Evolutionary conservation across 2,797 vertebrate genomes (phyloP).

Genomic region (Cirrhinus mrigala): DNA sequence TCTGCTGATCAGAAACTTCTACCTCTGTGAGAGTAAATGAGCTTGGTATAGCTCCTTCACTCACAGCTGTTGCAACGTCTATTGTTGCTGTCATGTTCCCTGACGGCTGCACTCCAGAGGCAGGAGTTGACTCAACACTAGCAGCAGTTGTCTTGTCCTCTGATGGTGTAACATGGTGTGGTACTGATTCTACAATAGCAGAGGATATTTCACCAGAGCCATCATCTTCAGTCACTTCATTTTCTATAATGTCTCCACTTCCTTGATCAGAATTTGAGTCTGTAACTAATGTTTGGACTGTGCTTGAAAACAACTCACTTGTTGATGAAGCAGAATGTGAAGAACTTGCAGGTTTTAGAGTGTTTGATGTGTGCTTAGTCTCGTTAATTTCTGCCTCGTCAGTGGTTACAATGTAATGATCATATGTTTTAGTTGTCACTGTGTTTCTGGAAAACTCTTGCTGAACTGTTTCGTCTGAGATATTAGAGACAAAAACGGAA

Average conservation of each 20-base stretch:
- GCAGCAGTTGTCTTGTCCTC: neutral
- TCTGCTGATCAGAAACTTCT: constrained; percentile 33
- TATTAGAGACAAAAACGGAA: neutral
- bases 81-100: neutral
- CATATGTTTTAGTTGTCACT: neutral
- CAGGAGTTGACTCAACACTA: neutral
- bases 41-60: constrained; percentile 9
- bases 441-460: neutral
- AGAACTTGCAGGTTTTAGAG: neutral
- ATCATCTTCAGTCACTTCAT: constrained; percentile 6
- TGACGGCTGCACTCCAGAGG: neutral
- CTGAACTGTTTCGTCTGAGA: neutral
- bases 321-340: neutral
- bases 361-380: neutral
- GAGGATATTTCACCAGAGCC: constrained; percentile 7
- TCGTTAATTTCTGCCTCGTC: constrained; percentile 35
- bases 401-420: constrained; percentile 19
- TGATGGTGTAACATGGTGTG: neutral
- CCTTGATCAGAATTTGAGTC: neutral
- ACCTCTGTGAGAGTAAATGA: constrained; percentile 28
- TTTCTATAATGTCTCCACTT: constrained; percentile 2
- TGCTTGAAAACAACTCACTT: constrained; percentile 3
- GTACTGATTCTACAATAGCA: constrained; percentile 17
- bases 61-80: constrained; percentile 13
- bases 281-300: neutral